These are phyloP conservation scores for Halichoerus grypus DNA, from an alignment of 2,113 vertebrate genomes.

Conservation along the genomic window DNA sequence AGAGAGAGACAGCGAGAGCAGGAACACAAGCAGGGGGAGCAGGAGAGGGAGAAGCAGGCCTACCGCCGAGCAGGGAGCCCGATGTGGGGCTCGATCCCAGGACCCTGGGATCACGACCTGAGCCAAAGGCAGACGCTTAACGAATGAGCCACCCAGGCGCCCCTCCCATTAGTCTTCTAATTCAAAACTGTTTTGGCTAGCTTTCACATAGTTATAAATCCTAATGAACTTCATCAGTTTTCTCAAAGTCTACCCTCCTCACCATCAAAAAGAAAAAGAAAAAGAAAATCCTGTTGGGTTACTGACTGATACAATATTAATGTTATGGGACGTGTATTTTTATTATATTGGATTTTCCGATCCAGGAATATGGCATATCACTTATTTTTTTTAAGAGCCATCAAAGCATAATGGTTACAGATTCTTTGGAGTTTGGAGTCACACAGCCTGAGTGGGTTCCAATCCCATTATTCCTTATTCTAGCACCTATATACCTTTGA, in stretches of 20 bases:
- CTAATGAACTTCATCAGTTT: background rate
- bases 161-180: background rate
- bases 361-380: background rate
- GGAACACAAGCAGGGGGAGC: too few species aligned
- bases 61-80: too few species aligned
- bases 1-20: too few species aligned
- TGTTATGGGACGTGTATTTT: background rate
- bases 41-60: too few species aligned
- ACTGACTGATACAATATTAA: background rate
- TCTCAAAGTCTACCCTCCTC: background rate
- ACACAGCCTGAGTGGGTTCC: background rate
- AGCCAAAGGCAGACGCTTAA: too few species aligned
- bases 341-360: background rate
- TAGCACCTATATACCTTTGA: background rate
- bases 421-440: background rate
- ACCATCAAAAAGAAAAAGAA: background rate
- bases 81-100: too few species aligned
- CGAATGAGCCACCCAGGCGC: too few species aligned
- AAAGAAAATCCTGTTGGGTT: background rate
- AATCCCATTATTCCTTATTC: background rate
- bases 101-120: too few species aligned
- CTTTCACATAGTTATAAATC: constrained; percentile 33
- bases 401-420: background rate
- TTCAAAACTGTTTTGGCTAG: background rate
- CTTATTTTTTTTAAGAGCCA: background rate